Conservation (phyloP, 1,140 invertebrate genomes). For the Glossosoma conforme region DNA sequence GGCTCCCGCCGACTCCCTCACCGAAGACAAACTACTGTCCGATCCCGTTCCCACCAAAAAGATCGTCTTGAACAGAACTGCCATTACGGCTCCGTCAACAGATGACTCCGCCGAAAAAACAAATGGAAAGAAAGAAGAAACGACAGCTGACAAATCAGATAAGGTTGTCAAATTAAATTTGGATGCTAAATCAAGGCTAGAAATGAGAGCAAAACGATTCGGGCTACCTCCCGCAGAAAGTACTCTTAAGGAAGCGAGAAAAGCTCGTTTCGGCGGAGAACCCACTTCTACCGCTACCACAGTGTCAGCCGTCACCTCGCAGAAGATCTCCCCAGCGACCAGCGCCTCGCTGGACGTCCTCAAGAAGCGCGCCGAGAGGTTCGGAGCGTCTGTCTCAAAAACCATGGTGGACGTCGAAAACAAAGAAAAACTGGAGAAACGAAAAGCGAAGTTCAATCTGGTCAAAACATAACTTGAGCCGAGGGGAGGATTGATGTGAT, state of each 20-base stretch:
- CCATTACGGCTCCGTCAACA: conserved; percentile 41
- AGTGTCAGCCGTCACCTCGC: conserved; percentile 25
- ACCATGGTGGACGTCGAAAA: conserved; percentile 61
- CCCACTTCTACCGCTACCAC: conserved; percentile 27
- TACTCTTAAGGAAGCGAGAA: conserved; percentile 60
- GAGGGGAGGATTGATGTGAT: background rate
- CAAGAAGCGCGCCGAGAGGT: conserved; percentile 69
- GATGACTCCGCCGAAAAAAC: conserved; percentile 3
- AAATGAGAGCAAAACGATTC: conserved; percentile 76
- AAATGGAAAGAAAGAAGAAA: conserved; percentile 30
- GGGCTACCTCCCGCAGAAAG: conserved; percentile 57
- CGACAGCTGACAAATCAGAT: conserved; percentile 31
- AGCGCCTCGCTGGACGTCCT: conserved; percentile 57
- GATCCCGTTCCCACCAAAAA: conserved; percentile 43
- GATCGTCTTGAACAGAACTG: conserved; percentile 60
- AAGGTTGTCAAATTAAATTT: conserved; percentile 54
- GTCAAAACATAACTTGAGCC: conserved; percentile 25
- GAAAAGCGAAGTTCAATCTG: conserved; percentile 64
- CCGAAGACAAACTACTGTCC: conserved; percentile 22
- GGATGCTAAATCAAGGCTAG: conserved; percentile 63
- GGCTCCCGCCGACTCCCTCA: conserved; percentile 3
- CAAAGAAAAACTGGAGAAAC: conserved; percentile 63
- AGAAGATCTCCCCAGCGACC: conserved; percentile 38
- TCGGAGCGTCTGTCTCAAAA: conserved; percentile 66
- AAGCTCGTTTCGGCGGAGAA: conserved; percentile 56